Evolutionary conservation across 2,113 vertebrate genomes (phyloP).

Genomic region (Oncorhynchus mykiss): DNA sequence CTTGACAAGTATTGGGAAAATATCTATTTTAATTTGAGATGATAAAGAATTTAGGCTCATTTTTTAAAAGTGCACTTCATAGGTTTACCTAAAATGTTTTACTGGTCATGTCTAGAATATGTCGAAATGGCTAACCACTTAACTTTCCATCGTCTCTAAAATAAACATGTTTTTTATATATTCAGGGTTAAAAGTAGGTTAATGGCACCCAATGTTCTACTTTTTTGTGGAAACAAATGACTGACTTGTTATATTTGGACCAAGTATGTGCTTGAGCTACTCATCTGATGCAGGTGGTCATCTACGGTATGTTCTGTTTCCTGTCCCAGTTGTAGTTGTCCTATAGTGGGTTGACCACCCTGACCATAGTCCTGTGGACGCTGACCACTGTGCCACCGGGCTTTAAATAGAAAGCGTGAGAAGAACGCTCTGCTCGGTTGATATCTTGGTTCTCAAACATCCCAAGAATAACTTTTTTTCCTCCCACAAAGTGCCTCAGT

Average conservation of each 20-base stretch:
- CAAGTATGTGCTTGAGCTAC: not conserved
- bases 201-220: conserved; percentile 14
- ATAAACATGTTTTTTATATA: conserved; percentile 11
- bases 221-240: not conserved
- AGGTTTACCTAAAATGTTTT: conserved; percentile 9
- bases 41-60: not conserved
- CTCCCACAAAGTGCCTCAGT: not conserved
- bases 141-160: conserved; percentile 18
- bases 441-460: conserved; percentile 51
- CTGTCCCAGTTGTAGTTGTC: conserved; percentile 33
- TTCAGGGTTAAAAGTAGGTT: conserved; percentile 36
- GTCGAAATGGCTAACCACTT: conserved; percentile 2
- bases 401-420: conserved; percentile 72
- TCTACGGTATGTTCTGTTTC: conserved; percentile 26
- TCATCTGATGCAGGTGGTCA: conserved; percentile 11
- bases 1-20: no score
- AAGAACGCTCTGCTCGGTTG: conserved; percentile 36
- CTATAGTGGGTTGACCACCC: conserved; percentile 26
- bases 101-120: not conserved
- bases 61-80: no score
- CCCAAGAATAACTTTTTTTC: conserved; percentile 32
- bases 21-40: not conserved
- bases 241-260: conserved; percentile 18
- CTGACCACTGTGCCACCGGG: conserved; percentile 48
- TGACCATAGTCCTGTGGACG: conserved; percentile 46